Percentiles rank a stretch among this genome's conserved stretches.
Evolutionary conservation across 2,888 invertebrate genomes (phyloP).

Genomic region (Hipparchia sbordonii): DNA sequence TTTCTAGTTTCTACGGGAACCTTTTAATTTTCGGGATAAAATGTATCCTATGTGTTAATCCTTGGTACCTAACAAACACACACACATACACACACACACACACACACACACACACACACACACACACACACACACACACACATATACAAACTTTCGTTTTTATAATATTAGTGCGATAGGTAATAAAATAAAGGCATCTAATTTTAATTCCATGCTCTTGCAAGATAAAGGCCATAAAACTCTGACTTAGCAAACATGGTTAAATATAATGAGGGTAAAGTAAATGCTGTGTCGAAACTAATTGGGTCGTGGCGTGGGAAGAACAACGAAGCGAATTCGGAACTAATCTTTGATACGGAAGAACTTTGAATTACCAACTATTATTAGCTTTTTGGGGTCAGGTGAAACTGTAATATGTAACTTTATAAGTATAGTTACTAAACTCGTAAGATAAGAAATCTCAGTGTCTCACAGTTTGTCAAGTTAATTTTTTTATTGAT

Average conservation of each 20-base stretch:
- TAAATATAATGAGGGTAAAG: conserved; percentile 29
- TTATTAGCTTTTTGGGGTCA: conserved; percentile 24
- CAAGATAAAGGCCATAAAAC: not conserved
- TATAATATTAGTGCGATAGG: too few relatives aligned
- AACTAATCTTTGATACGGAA: conserved; percentile 30
- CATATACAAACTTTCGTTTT: too few relatives aligned
- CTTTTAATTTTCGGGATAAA: too few relatives aligned
- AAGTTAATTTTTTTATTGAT: too few relatives aligned
- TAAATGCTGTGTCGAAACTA: conserved; percentile 39
- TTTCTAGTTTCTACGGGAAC: too few relatives aligned
- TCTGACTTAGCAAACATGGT: conserved; percentile 33
- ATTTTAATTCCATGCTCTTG: too few relatives aligned
- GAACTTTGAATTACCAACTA: conserved; percentile 10
- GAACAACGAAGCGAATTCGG: conserved; percentile 31
- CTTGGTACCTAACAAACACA: too few relatives aligned
- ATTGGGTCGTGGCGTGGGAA: conserved; percentile 41
- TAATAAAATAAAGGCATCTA: too few relatives aligned
- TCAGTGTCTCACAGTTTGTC: not conserved
- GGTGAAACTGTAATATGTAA: conserved; percentile 9
- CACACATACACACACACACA: too few relatives aligned
- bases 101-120: too few relatives aligned
- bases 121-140: too few relatives aligned
- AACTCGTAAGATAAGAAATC: not conserved
- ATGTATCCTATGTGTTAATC: too few relatives aligned
- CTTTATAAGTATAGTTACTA: not conserved